Evolutionary conservation across 2,113 vertebrate genomes (phyloP), one percentile per base, ranked within the genome.

Genomic region (Larimichthys polyactis): DNA sequence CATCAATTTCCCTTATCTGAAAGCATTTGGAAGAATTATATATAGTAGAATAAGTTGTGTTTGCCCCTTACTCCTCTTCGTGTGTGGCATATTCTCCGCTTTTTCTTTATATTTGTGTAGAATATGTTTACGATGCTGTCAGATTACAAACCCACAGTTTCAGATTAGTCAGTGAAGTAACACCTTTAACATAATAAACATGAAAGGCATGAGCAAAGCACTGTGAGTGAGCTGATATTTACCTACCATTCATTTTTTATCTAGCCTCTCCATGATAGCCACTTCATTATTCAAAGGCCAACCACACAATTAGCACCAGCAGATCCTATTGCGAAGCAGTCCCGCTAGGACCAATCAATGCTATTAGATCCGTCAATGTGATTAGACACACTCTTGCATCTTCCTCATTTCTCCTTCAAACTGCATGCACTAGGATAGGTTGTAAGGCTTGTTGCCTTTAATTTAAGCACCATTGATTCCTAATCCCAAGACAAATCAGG

Each of bases 281-380:
- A 68, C 89, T 91, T 93, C 79, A 90, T 92, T 92, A 91, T 88
- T 90, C 85, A 90, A 91, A 90, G 92, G 78, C 85, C 82, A 64
- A 54, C 71, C 71, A 79, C 81, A 88, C 89, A 89, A 83, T 90
- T 90, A 82, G 75, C 88, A 81, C 27, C 62, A 79, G 72, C 72
- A 80, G 78, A 82, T 86, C 81, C 57, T 73, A 75, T 83, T 80
- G 82, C 70, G 10, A 80, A 65, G 64, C 73, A 75, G 44, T 75
- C 81, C 86, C 71, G 10, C 83, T 49, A 79, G 86, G 84, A 83
- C 87, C 84, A 89, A 90, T 94, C 91, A 83, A 89, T 92, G 83
- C 81, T 60, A 78, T 89, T 87, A 78, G 79, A 84, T 84, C 51
- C 78, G 64, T 86, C 87, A 79, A 64, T 62, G 77, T 65, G 79